A percentile compares a stretch with the other conserved stretches of the same genome.
Evolutionary conservation across 2,797 vertebrate species (phyloP).

Genomic region (Poeciliopsis turneri): DNA sequence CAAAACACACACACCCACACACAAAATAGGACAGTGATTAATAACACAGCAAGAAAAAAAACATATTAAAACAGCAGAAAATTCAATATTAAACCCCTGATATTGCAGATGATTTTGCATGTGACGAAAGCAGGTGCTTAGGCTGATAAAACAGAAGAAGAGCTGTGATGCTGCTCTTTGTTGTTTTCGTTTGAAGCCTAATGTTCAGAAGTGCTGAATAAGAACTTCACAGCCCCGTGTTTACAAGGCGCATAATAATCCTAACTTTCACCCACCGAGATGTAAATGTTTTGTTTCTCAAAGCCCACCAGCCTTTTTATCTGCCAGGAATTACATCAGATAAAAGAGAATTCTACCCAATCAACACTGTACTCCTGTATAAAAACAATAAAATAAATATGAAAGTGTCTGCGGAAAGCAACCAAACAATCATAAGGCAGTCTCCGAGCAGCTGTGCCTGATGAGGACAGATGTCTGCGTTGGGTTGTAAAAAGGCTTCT

Average conservation of each 20-base stretch:
- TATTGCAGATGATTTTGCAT: neutral
- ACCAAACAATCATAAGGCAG: conserved; percentile 62
- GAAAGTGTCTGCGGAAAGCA: conserved; percentile 65
- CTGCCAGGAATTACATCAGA: conserved; percentile 53
- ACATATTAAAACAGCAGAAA: neutral
- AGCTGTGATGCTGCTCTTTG: conserved; percentile 4
- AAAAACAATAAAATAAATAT: conserved; percentile 46
- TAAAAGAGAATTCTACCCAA: conserved; percentile 56
- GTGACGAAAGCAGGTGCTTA: neutral
- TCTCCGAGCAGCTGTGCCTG: conserved; percentile 67
- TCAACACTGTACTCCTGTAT: conserved; percentile 45
- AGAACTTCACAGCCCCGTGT: conserved; percentile 11
- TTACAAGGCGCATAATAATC: conserved; percentile 26
- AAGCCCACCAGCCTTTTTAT: conserved; percentile 47
- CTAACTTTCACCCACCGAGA: conserved; percentile 50
- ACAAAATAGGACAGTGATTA: neutral
- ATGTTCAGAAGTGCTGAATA: conserved; percentile 10
- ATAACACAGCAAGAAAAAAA: neutral
- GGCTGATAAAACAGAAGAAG: conserved; percentile 20
- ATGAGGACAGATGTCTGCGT: conserved; percentile 74
- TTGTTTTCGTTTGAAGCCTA: conserved; percentile 29
- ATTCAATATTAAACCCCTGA: neutral
- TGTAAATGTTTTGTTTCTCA: conserved; percentile 44
- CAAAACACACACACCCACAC: neutral
- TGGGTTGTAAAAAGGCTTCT: conserved; percentile 70